A percentile compares a stretch with the other conserved stretches of the same genome.
Evolutionary conservation across 2,797 vertebrate genomes (phyloP).

Genomic region (Chiroxiphia lanceolata): DNA sequence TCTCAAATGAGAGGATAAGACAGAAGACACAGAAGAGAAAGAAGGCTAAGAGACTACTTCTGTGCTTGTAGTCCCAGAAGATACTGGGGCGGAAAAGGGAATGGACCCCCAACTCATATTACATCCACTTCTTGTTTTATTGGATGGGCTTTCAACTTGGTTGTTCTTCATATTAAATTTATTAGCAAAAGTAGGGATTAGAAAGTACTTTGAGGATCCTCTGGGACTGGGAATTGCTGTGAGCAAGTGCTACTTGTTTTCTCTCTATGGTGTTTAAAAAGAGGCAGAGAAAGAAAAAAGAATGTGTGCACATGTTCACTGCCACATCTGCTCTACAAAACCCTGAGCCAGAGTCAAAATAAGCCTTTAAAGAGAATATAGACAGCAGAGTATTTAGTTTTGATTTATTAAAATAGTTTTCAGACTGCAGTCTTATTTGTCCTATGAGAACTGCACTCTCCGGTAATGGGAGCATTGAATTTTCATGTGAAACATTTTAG

Average conservation of each 20-base stretch:
- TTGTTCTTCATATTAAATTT: neutral
- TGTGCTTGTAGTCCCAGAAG: neutral
- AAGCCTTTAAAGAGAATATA: constrained; percentile 46
- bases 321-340: neutral
- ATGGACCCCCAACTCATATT: neutral
- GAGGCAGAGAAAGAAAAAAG: neutral
- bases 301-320: neutral
- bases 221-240: neutral
- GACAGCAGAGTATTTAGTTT: constrained; percentile 44
- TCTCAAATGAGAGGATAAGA: neutral
- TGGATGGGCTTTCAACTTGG: neutral
- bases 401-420: constrained; percentile 67
- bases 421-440: constrained; percentile 58
- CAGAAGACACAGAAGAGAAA: neutral
- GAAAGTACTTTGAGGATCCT: neutral
- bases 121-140: neutral
- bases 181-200: neutral
- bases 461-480: constrained; percentile 54
- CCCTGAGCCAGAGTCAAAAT: neutral
- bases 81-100: neutral
- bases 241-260: neutral
- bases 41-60: neutral
- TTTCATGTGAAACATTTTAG: constrained; percentile 63
- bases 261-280: neutral
- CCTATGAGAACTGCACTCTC: constrained; percentile 47